Evolutionary conservation across 1,140 invertebrate species (phyloP).

Genomic region (Zaprionus camerounensis): DNA sequence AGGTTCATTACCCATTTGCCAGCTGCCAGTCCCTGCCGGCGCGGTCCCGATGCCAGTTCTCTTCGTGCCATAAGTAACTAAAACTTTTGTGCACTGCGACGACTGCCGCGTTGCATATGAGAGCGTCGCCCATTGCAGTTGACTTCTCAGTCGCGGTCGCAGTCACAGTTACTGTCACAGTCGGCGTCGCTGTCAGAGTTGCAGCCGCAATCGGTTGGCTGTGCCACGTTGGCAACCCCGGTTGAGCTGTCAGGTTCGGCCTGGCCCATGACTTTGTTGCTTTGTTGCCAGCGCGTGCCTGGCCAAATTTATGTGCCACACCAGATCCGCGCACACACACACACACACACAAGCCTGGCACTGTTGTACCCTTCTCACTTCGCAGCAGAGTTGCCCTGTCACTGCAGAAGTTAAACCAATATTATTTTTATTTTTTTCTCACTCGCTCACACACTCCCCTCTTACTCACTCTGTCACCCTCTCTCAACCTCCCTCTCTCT

Average conservation of each 20-base stretch:
- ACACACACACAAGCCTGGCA: background rate
- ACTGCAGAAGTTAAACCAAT: slow-evolving; percentile 71
- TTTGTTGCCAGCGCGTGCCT: slow-evolving; percentile 49
- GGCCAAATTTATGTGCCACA: slow-evolving; percentile 44
- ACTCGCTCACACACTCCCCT: background rate
- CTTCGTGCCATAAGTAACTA: slow-evolving; percentile 31
- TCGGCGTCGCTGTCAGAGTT: background rate
- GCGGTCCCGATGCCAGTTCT: slow-evolving; percentile 20
- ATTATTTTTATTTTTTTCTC: slow-evolving; percentile 50
- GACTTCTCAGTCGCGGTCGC: background rate
- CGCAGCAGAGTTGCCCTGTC: slow-evolving; percentile 8
- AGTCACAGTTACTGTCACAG: background rate
- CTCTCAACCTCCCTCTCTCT: background rate
- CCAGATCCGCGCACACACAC: slow-evolving; percentile 9
- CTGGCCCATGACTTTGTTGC: slow-evolving; percentile 39
- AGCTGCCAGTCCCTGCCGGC: slow-evolving; percentile 4
- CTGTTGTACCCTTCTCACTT: too few relatives aligned
- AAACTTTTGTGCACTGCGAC: slow-evolving; percentile 39
- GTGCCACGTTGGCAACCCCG: slow-evolving; percentile 11
- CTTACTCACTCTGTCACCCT: background rate
- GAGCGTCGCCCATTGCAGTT: background rate
- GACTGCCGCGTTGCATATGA: slow-evolving; percentile 18
- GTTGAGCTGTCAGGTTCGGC: slow-evolving; percentile 30
- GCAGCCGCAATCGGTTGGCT: slow-evolving; percentile 6
- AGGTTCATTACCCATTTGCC: slow-evolving; percentile 24